phyloP scores from a whole-genome alignment of 1,140 invertebrate species.

The Diorhabda carinulata region DNA sequence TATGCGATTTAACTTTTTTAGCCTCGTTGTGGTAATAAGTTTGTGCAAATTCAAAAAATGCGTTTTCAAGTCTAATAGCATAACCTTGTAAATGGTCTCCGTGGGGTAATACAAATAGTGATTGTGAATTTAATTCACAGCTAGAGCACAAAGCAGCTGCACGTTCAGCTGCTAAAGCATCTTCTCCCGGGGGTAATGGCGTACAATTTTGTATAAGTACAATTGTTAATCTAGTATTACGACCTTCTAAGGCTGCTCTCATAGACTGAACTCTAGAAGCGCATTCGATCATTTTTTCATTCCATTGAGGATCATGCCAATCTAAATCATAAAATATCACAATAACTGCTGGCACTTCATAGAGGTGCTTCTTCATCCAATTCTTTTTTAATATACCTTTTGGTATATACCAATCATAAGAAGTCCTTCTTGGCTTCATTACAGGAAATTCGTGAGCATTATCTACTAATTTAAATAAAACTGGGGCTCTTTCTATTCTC shows the following conservation, averaged over 20 bases:
- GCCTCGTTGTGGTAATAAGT: slow-evolving; percentile 88
- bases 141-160: slow-evolving; percentile 83
- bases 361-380: slow-evolving; percentile 94
- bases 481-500: slow-evolving; percentile 72
- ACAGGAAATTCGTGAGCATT: slow-evolving; percentile 83
- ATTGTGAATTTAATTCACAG: slow-evolving; percentile 89
- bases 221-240: slow-evolving; percentile 81
- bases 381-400: slow-evolving; percentile 93
- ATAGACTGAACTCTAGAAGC: slow-evolving; percentile 84
- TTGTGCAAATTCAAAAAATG: slow-evolving; percentile 89
- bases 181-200: slow-evolving; percentile 75
- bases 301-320: slow-evolving; percentile 93
- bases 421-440: slow-evolving; percentile 84
- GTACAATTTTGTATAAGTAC: slow-evolving; percentile 82
- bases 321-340: slow-evolving; percentile 95
- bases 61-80: slow-evolving; percentile 76
- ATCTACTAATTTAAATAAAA: slow-evolving; percentile 78
- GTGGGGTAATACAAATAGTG: slow-evolving; percentile 83
- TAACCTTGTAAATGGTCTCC: slow-evolving; percentile 83
- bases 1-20: slow-evolving; percentile 80
- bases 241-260: slow-evolving; percentile 63
- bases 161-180: slow-evolving; percentile 80
- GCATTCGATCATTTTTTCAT: slow-evolving; percentile 91
- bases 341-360: slow-evolving; percentile 85
- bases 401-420: slow-evolving; percentile 94